Conservation (phyloP, 2,113 vertebrate species). For the Hydrochoerus hydrochaeris region DNA sequence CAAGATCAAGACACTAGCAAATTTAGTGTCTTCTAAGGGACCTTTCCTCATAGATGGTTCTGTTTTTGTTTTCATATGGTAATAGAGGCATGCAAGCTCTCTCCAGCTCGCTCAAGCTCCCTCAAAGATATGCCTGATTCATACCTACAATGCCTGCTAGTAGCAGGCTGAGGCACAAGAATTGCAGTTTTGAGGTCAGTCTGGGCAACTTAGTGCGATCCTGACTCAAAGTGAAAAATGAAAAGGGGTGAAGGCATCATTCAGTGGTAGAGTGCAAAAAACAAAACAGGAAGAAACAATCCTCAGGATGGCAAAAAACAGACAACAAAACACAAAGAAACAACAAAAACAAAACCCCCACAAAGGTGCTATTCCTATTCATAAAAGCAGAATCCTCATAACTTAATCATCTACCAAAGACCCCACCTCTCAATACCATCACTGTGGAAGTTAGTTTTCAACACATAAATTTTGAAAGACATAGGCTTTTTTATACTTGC, state of each 20-base stretch:
- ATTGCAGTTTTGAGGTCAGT: neutral
- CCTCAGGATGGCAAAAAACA: neutral
- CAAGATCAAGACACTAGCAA: neutral
- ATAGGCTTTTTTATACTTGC: neutral
- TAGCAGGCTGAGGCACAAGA: neutral
- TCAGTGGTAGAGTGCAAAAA: neutral
- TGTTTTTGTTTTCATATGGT: neutral
- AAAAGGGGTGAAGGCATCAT: neutral
- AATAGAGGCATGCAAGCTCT: neutral
- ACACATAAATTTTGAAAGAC: neutral
- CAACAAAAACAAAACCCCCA: neutral
- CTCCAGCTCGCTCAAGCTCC: neutral
- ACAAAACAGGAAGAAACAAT: neutral
- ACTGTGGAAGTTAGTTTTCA: neutral
- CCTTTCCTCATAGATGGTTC: neutral
- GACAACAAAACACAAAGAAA: neutral
- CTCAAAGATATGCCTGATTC: neutral
- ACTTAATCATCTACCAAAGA: neutral
- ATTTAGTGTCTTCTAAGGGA: too few species aligned
- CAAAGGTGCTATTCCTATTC: neutral
- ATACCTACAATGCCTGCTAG: neutral
- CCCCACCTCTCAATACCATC: neutral
- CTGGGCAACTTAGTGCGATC: neutral
- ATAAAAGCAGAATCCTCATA: neutral
- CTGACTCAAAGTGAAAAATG: neutral